These are phyloP conservation scores for Microchrysa polita DNA, from an alignment of 2,888 invertebrate species.

Conservation along the genomic window DNA sequence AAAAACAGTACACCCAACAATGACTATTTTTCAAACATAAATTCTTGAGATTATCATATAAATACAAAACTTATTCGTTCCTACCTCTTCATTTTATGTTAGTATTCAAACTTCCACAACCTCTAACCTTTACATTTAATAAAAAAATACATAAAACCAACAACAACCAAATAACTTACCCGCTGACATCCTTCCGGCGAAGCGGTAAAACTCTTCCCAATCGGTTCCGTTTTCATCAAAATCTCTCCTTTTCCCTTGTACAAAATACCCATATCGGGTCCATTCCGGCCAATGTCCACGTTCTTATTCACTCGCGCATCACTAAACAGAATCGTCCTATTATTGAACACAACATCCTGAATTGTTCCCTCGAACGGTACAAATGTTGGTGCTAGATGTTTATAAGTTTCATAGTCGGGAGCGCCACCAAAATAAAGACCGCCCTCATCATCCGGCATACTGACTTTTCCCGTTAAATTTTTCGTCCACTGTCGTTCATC, in stretches of 20 bases:
- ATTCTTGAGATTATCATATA: too few species aligned
- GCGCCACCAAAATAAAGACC: slow-evolving; percentile 83
- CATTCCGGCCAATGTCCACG: slow-evolving; percentile 74
- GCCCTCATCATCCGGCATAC: slow-evolving; percentile 68
- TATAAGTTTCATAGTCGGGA: slow-evolving; percentile 66
- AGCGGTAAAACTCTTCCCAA: slow-evolving; percentile 62
- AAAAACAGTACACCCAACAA: too few species aligned
- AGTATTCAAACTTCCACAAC: slow-evolving; percentile 1
- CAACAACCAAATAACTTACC: slow-evolving; percentile 60
- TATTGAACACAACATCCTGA: slow-evolving; percentile 84
- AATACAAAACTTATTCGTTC: background rate
- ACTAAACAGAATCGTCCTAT: slow-evolving; percentile 72
- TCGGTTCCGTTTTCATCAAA: slow-evolving; percentile 66
- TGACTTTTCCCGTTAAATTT: slow-evolving; percentile 68
- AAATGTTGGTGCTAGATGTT: slow-evolving; percentile 68
- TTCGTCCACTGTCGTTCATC: slow-evolving; percentile 72
- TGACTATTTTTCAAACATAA: too few species aligned
- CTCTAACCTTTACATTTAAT: background rate
- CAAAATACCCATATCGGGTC: slow-evolving; percentile 66
- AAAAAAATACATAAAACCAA: background rate
- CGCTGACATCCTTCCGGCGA: slow-evolving; percentile 70
- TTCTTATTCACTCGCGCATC: slow-evolving; percentile 72
- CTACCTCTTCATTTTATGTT: background rate
- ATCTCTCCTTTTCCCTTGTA: slow-evolving; percentile 63
- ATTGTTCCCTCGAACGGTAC: slow-evolving; percentile 80